These are phyloP conservation scores for Lithosia quadra DNA, from an alignment of 2,888 invertebrate species.

Conservation along the genomic window DNA sequence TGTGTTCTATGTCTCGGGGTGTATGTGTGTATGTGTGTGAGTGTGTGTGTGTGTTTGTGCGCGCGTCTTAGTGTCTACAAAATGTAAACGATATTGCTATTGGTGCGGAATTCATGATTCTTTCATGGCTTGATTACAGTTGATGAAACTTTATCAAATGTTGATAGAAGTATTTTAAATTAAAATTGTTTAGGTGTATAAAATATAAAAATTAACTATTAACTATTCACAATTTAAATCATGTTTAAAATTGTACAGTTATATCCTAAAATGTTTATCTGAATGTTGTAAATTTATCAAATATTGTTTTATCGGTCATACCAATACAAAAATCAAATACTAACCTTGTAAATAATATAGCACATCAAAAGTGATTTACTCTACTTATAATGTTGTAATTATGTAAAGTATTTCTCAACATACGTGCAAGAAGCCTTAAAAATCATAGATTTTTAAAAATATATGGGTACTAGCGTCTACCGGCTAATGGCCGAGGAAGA, in stretches of 20 bases:
- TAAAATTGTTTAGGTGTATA: constrained; percentile 63
- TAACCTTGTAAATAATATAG: constrained; percentile 80
- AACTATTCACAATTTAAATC: constrained; percentile 61
- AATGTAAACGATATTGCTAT: constrained; percentile 35
- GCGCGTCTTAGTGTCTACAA: constrained; percentile 36
- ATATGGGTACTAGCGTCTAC: constrained; percentile 83
- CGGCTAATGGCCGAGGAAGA: constrained; percentile 74
- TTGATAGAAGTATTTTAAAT: constrained; percentile 66
- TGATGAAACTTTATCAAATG: constrained; percentile 72
- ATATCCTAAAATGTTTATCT: constrained; percentile 71
- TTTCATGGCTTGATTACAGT: constrained; percentile 62
- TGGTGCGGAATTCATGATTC: constrained; percentile 36
- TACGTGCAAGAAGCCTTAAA: constrained; percentile 85
- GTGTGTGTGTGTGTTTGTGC: constrained; percentile 43
- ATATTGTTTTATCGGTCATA: constrained; percentile 77
- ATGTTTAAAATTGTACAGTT: constrained; percentile 69
- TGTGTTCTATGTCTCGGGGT: constrained; percentile 56
- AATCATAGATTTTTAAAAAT: constrained; percentile 85
- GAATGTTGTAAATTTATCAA: constrained; percentile 72
- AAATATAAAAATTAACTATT: constrained; percentile 54
- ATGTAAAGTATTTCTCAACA: constrained; percentile 81
- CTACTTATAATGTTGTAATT: constrained; percentile 80
- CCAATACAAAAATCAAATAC: constrained; percentile 80
- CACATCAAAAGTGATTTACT: constrained; percentile 78
- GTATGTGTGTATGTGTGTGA: constrained; percentile 49